A percentile compares a stretch with the other conserved stretches of the same genome.
Evolutionary conservation across 2,113 vertebrate genomes (phyloP).

Genomic region (Phodopus roborovskii): DNA sequence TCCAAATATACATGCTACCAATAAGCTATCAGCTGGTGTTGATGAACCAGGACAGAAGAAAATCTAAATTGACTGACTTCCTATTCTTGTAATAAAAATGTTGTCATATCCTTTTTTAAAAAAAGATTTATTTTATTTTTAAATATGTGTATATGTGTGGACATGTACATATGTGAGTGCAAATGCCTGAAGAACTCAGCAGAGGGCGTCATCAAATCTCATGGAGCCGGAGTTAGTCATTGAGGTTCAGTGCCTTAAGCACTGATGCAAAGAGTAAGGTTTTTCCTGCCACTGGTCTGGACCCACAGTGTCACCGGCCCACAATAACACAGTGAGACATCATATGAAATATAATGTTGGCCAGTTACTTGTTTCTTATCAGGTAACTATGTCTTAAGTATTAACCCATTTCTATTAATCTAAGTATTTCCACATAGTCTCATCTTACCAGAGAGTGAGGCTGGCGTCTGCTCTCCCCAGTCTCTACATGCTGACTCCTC

Average conservation of each 20-base stretch:
- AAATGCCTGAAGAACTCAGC: background rate
- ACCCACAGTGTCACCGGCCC: too few species aligned
- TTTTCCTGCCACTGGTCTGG: too few species aligned
- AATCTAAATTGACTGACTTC: constrained; percentile 15
- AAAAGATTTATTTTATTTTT: background rate
- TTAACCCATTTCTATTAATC: too few species aligned
- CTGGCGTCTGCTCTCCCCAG: too few species aligned
- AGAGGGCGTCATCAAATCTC: background rate
- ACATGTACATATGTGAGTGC: background rate
- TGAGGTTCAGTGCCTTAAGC: background rate
- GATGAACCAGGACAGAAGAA: background rate
- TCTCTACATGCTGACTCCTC: too few species aligned
- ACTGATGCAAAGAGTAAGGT: too few species aligned
- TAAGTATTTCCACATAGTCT: too few species aligned
- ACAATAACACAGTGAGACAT: too few species aligned
- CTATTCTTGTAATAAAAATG: constrained; percentile 6
- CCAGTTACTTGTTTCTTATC: too few species aligned
- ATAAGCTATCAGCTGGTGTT: background rate
- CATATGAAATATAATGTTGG: too few species aligned
- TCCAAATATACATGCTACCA: background rate
- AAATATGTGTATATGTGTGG: background rate
- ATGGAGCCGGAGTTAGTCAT: background rate
- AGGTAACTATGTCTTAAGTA: too few species aligned
- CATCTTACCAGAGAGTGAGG: too few species aligned
- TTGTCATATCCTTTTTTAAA: background rate